Conservation (phyloP, 1,140 invertebrate genomes). For the Caenorhabditis tropicalis region DNA sequence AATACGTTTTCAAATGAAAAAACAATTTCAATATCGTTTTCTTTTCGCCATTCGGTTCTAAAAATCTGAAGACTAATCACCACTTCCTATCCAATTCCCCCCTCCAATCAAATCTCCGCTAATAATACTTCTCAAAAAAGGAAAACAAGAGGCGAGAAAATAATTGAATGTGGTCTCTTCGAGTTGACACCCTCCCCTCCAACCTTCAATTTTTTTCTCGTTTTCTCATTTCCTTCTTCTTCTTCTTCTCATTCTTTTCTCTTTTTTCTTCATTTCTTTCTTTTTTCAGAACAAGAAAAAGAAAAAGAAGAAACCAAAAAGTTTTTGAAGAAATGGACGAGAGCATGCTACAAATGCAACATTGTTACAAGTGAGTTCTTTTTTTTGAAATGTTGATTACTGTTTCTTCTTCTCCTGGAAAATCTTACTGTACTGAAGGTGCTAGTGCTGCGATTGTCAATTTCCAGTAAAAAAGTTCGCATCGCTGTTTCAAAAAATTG, state of each 20-base stretch:
- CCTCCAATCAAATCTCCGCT: background rate
- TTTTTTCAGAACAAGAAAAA: background rate
- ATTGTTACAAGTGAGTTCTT: background rate
- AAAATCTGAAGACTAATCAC: background rate
- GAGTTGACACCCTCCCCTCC: background rate
- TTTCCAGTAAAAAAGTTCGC: too few relatives aligned
- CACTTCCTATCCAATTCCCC: background rate
- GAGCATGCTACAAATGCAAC: background rate
- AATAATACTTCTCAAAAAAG: too few relatives aligned
- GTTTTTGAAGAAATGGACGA: background rate
- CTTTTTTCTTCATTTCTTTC: background rate
- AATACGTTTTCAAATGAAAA: too few relatives aligned
- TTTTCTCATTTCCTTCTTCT: slow-evolving; percentile 16
- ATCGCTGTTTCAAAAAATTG: too few relatives aligned
- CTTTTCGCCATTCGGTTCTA: too few relatives aligned
- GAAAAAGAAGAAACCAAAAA: background rate
- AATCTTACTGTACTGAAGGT: too few relatives aligned
- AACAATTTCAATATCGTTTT: too few relatives aligned
- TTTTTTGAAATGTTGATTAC: background rate
- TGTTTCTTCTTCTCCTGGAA: too few relatives aligned
- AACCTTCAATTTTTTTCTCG: background rate
- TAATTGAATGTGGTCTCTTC: slow-evolving; percentile 9
- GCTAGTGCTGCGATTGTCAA: too few relatives aligned
- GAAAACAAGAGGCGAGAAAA: background rate
- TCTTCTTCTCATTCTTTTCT: background rate